phyloP scores from a whole-genome alignment of 2,113 vertebrate species.

The Campylomormyrus numenius region DNA sequence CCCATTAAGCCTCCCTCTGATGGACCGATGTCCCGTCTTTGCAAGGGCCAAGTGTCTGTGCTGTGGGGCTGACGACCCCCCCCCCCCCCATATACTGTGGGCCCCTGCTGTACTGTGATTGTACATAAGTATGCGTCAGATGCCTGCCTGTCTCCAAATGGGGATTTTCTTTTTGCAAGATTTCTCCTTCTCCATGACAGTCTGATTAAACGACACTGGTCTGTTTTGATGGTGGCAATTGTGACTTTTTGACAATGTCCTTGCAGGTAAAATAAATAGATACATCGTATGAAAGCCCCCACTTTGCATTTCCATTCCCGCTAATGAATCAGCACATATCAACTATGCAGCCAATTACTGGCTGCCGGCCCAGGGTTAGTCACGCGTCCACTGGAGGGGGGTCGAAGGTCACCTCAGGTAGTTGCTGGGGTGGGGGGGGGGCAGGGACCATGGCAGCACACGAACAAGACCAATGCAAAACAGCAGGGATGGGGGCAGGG shows the following conservation, averaged over 20 bases:
- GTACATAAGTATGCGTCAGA: not conserved
- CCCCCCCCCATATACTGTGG: not conserved
- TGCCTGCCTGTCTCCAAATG: not conserved
- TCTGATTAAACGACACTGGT: not conserved
- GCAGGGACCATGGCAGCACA: not conserved
- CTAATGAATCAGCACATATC: not conserved
- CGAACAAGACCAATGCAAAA: not conserved
- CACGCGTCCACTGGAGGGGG: not conserved
- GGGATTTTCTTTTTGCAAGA: not conserved
- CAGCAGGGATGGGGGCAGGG: not conserved
- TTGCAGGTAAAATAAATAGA: not conserved
- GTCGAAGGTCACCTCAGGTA: not conserved
- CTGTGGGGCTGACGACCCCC: not conserved
- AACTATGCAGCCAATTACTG: not conserved
- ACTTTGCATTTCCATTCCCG: not conserved
- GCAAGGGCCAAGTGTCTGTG: not conserved
- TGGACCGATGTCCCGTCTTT: not conserved
- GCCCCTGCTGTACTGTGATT: not conserved
- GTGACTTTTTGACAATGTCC: not conserved
- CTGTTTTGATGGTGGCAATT: not conserved
- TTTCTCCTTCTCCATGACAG: not conserved
- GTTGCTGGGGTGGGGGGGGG: not conserved
- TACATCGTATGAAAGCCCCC: not conserved
- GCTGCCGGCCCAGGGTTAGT: not conserved
- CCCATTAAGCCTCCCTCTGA: constrained; percentile 10